These are phyloP conservation scores for Gavialis gangeticus DNA, from an alignment of 2,113 vertebrate species.

Conservation along the genomic window DNA sequence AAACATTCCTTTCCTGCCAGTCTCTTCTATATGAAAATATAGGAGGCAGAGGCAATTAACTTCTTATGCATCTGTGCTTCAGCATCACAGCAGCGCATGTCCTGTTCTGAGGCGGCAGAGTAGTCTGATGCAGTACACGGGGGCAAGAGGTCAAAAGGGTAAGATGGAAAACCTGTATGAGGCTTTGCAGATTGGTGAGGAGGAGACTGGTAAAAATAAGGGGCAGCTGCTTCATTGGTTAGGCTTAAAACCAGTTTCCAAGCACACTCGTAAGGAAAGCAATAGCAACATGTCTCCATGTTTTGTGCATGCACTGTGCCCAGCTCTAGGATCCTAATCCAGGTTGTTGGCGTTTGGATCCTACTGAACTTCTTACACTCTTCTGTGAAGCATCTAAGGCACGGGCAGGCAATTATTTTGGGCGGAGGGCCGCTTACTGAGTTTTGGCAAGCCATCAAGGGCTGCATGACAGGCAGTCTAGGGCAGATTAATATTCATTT, in stretches of 20 bases:
- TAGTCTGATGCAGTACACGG: neutral
- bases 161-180: neutral
- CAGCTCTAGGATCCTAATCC: neutral
- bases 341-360: neutral
- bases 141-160: neutral
- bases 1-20: neutral
- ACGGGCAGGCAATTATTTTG: no score
- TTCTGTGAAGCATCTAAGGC: neutral
- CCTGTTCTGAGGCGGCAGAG: rapidly evolving
- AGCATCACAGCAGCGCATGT: neutral
- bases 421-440: no score
- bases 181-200: neutral
- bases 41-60: neutral
- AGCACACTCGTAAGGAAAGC: constrained; percentile 2
- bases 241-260: constrained; percentile 1
- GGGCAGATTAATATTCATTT: no score
- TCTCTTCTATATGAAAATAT: neutral
- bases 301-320: neutral
- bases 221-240: constrained; percentile 40
- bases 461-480: no score
- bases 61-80: constrained; percentile 4
- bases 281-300: neutral
- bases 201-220: constrained; percentile 14
- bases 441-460: no score
- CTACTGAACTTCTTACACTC: neutral